Base-by-base conservation (phyloP, 2,888 invertebrate species). In the Dendrolimus houi region DNA sequence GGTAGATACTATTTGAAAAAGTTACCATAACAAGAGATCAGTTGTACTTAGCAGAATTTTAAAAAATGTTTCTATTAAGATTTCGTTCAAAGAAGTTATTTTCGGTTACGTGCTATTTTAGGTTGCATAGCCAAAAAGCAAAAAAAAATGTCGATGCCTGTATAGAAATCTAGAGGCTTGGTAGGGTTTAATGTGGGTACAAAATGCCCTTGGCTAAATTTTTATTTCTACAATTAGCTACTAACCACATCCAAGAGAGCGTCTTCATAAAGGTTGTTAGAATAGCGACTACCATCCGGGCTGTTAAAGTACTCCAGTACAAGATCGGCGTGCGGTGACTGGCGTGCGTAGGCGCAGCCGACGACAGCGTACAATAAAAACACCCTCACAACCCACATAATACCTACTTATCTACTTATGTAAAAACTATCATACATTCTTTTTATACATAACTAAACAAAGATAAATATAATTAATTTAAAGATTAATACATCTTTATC, bases 241-340 rank as follows among this genome's bases (percentile, higher is more conserved):
- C 76, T 66, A 59, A 80, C 79, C 69, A 74, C 77, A 61, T 77
- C 77, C 12, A 80, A 64, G 52, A 68, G 57, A 12, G 79, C 78
- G 68, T 80, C 80, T 64, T 79, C 77, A 14, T 72, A 17, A 41
- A 79, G 54, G 58, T 75, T 68, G 58, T 72, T 65, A 7, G 77
- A 79, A 57, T 68, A 68, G 41, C 73, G 65, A 12, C 63, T 62
- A 29, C 62, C 62, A 41, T 63, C 62, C 8, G 69, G 61, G 8
- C 63, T 62, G 1, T 54, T 59, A 52, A 57, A 62, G 29, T 66
- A 67, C 55, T 72, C 57, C 42, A 75, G 67, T 17, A 76, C 59
- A 6, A 67, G 57, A 13, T 71, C 71, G 0, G 75, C 74, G 47
- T 77, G 63, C 0, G 77, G 76, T 6, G 77, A 70, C 1, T 66